Base-by-base conservation (phyloP, 2,888 invertebrate species). In the Brachypalpus laphriformis region DNA sequence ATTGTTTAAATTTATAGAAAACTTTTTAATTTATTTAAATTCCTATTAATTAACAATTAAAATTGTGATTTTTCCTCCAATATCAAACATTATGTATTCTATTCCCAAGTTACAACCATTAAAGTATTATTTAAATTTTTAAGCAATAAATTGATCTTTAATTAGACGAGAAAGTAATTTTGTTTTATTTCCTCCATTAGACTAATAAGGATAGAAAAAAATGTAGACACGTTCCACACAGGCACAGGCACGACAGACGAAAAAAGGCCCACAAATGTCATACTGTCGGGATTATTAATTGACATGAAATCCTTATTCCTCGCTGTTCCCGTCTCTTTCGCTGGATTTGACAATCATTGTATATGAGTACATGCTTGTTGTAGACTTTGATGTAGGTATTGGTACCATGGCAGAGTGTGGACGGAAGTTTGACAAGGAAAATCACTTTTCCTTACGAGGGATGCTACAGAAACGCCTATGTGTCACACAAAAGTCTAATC, bases 91-190 rank as follows among this genome's bases (percentile, higher is more conserved):
- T n/a, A n/a, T n/a, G n/a, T n/a, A n/a, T n/a, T n/a, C 49, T 56
- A 68, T 11, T 51, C 40, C 71, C 22, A 25, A 45, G n/a, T 56
- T 71, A 47, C 25, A 25, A 25, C 72, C 63, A 45, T 78, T 82
- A 20, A 63, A 83, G 74, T 83, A 80, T 83, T 70, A 80, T 74
- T 80, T 70, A 49, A 63, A 81, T 42, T 70, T 74, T 70, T 80
- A 74, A 74, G 61, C 66, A 83, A 83, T 83, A 83, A 80, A 83
- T 80, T 80, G 56, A 80, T 68, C 61, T 80, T 80, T 57, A 49
- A 83, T 80, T 83, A 83, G 83, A 74, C 40, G 54, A 66, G 14
- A 31, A 37, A 28, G 7, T 11, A 11, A 3, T 16, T 11, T 22
- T 28, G 18, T 66, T 72, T 82, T 14, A 70, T 71, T 76, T 40